phyloP scores from a whole-genome alignment of 1,140 invertebrate species.

The Papilio helenus region DNA sequence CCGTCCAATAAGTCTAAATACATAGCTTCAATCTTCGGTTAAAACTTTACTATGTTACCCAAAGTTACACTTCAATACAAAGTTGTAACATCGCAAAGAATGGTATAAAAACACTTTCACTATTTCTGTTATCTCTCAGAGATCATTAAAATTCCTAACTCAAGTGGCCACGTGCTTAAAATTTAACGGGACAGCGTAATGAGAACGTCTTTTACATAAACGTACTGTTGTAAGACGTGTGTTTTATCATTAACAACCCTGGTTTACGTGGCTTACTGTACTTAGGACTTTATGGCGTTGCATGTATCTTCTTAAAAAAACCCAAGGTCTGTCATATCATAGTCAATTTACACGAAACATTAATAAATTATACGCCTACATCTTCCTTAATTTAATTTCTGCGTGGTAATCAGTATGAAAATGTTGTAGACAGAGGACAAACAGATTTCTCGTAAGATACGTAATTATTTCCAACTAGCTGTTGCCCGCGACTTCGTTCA shows the following conservation, averaged over 20 bases:
- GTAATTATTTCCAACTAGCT: no score
- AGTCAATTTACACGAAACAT: neutral
- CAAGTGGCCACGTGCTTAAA: neutral
- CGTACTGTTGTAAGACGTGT: neutral
- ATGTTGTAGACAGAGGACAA: no score
- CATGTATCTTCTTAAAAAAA: neutral
- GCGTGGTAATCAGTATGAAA: neutral
- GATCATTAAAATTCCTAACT: slow-evolving; percentile 15
- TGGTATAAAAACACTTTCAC: neutral
- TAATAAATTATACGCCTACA: neutral
- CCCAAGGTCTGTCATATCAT: neutral
- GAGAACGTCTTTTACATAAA: neutral
- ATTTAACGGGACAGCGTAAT: neutral
- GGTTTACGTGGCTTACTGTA: neutral
- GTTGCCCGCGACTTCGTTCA: no score
- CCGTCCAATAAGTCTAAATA: no score
- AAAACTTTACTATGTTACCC: no score
- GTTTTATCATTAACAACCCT: neutral
- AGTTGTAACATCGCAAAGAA: neutral
- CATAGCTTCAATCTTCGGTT: no score
- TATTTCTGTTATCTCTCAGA: neutral
- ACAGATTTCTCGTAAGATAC: no score
- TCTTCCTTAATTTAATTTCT: neutral
- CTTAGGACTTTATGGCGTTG: neutral
- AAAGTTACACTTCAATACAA: neutral